phyloP scores from a whole-genome alignment of 2,888 invertebrate species.

The Bombyx huttoni region DNA sequence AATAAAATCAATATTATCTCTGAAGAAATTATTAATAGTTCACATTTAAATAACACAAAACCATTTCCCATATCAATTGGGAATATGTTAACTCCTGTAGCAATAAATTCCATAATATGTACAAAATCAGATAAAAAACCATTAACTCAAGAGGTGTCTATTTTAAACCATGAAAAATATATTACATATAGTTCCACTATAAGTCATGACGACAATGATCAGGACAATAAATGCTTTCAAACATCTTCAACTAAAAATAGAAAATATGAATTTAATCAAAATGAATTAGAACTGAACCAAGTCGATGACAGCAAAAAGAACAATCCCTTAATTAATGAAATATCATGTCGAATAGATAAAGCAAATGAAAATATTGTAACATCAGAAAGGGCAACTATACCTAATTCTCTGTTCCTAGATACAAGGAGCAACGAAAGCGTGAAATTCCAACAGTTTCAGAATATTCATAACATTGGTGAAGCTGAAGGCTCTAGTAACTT shows the following conservation, averaged over 20 bases:
- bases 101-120: conserved; percentile 19
- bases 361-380: background rate
- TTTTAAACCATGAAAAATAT: no score
- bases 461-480: background rate
- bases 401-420: background rate
- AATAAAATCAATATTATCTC: conserved; percentile 29
- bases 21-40: conserved; percentile 25
- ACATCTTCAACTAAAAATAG: background rate
- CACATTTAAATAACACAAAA: conserved; percentile 18
- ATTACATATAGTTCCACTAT: background rate
- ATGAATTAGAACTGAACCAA: background rate
- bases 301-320: background rate
- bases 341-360: background rate
- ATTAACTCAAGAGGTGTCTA: background rate
- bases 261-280: background rate
- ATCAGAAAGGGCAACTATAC: background rate
- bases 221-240: background rate
- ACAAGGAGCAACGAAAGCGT: background rate
- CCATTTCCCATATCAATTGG: conserved; percentile 8
- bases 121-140: conserved; percentile 8
- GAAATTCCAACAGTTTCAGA: background rate
- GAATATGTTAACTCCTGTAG: conserved; percentile 18
- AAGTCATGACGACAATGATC: background rate
- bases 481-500: background rate
- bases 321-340: background rate